A percentile compares a stretch with the other conserved stretches of the same genome.
phyloP scores from a whole-genome alignment of 2,113 vertebrate genomes.

The Xiphophorus hellerii region DNA sequence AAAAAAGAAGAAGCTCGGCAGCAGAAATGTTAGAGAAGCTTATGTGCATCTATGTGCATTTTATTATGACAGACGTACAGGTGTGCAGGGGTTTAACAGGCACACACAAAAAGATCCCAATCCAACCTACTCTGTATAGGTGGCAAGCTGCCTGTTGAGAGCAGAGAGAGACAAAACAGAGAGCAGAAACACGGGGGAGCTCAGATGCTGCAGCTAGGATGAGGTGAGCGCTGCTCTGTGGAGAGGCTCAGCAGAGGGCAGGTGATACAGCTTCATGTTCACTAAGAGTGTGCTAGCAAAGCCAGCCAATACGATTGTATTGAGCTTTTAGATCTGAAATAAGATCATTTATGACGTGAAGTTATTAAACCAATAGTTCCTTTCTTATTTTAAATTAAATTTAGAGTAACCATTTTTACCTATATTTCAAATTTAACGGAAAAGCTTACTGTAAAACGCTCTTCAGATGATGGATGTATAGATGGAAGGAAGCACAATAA shows the following conservation, averaged over 20 bases:
- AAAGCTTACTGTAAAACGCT: too few relatives aligned
- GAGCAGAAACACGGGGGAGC: conserved; percentile 56
- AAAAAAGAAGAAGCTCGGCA: background rate
- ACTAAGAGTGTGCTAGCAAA: conserved; percentile 50
- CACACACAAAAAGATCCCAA: conserved; percentile 47
- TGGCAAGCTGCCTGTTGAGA: conserved; percentile 48
- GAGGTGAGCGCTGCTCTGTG: conserved; percentile 47
- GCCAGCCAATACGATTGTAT: conserved; percentile 28
- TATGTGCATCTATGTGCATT: conserved; percentile 37
- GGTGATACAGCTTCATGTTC: conserved; percentile 50
- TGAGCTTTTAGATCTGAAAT: conserved; percentile 46
- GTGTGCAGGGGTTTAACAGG: conserved; percentile 70
- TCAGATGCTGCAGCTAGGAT: conserved; percentile 54
- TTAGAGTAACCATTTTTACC: too few relatives aligned
- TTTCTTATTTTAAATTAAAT: background rate
- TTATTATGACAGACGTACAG: conserved; percentile 61
- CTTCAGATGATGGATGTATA: too few relatives aligned
- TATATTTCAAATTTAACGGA: too few relatives aligned
- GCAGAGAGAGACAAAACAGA: conserved; percentile 52
- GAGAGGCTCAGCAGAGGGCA: conserved; percentile 41
- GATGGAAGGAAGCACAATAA: too few relatives aligned
- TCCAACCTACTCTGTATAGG: conserved; percentile 58
- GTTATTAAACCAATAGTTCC: background rate
- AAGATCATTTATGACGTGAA: conserved; percentile 27
- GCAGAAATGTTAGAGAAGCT: conserved; percentile 29